phyloP scores from a whole-genome alignment of 2,888 invertebrate species.

The Lepidochitona cinerea region DNA sequence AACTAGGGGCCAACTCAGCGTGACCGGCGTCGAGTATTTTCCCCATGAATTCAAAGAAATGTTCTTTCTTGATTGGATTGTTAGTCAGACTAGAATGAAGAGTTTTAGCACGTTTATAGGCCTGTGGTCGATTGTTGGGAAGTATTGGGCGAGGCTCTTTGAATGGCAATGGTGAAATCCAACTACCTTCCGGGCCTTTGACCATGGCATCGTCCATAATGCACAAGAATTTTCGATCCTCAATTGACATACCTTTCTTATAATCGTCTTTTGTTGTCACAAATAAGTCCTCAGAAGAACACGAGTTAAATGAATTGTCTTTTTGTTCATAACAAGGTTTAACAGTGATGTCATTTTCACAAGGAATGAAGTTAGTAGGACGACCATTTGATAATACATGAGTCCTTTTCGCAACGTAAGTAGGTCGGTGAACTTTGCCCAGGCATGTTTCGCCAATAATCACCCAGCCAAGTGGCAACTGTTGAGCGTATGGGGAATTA shows the following conservation, averaged over 20 bases:
- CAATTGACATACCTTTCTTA: constrained; percentile 3
- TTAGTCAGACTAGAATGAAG: constrained; percentile 7
- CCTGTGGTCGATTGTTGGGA: background rate
- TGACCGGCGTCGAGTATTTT: constrained; percentile 1
- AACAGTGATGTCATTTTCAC: no score
- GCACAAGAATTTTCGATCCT: constrained; percentile 21
- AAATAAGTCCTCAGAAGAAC: background rate
- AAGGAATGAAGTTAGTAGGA: no score
- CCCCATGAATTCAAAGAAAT: constrained; percentile 13
- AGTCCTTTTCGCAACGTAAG: background rate
- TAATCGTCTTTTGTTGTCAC: background rate
- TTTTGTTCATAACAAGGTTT: no score
- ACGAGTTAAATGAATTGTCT: no score
- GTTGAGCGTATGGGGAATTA: constrained; percentile 9
- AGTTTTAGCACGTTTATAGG: constrained; percentile 7
- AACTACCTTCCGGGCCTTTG: constrained; percentile 19
- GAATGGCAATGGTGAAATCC: constrained; percentile 26
- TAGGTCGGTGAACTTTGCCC: constrained; percentile 7
- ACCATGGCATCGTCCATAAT: constrained; percentile 21
- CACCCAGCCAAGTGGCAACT: constrained; percentile 11
- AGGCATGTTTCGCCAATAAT: constrained; percentile 10
- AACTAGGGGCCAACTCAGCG: constrained; percentile 26
- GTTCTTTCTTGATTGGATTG: constrained; percentile 15
- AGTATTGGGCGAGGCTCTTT: background rate
- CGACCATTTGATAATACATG: no score